Evolutionary conservation across 2,888 invertebrate species (phyloP).

Genomic region (Eupithecia exiguata): DNA sequence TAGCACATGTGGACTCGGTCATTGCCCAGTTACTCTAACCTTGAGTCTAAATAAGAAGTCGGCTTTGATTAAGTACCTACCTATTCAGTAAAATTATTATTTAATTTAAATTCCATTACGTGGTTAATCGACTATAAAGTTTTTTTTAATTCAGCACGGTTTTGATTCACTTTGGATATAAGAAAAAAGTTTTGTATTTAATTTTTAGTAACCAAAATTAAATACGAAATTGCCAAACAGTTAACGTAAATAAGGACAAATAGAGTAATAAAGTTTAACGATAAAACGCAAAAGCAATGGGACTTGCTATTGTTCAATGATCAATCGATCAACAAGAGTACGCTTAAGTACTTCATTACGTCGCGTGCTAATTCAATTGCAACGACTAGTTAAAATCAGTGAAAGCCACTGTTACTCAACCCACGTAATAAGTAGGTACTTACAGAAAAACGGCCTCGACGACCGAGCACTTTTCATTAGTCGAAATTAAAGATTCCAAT

Average conservation of each 20-base stretch:
- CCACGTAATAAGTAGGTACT: slow-evolving; percentile 59
- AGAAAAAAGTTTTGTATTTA: not conserved
- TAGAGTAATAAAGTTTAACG: not conserved
- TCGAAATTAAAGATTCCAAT: slow-evolving; percentile 75
- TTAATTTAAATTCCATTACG: not conserved
- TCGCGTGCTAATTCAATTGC: slow-evolving; percentile 73
- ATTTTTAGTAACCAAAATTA: too few species aligned
- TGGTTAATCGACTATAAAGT: not conserved
- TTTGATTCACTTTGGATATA: not conserved
- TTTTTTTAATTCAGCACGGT: not conserved
- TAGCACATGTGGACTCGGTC: slow-evolving; percentile 34
- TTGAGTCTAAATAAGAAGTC: slow-evolving; percentile 38
- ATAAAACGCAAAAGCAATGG: not conserved
- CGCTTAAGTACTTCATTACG: slow-evolving; percentile 57
- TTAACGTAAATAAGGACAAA: not conserved
- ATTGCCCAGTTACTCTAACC: slow-evolving; percentile 45
- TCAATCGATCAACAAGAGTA: slow-evolving; percentile 53
- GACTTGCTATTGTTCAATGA: slow-evolving; percentile 1
- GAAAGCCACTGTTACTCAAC: slow-evolving; percentile 76
- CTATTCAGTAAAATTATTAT: slow-evolving; percentile 17
- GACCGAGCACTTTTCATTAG: slow-evolving; percentile 66
- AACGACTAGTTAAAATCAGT: slow-evolving; percentile 68
- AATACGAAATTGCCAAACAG: too few species aligned
- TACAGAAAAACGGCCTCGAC: slow-evolving; percentile 58
- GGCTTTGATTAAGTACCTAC: slow-evolving; percentile 24